A percentile compares a stretch with the other conserved stretches of the same genome.
phyloP scores from a whole-genome alignment of 1,140 invertebrate species.

The Bombyx mori region DNA sequence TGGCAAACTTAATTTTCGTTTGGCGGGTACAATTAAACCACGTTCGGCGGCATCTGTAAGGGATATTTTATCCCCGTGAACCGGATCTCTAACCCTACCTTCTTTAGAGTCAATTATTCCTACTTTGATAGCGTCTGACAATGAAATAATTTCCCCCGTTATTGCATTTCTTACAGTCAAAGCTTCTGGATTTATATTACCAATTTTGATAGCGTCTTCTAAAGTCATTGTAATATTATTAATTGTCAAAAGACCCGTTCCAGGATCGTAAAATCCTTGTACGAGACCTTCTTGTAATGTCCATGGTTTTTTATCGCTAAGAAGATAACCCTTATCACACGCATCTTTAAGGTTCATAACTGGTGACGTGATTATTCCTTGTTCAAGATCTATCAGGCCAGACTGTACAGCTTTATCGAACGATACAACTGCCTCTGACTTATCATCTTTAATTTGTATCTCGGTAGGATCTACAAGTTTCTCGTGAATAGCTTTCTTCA shows the following conservation, averaged over 20 bases:
- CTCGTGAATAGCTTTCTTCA: slow-evolving; percentile 80
- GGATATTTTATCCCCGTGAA: slow-evolving; percentile 80
- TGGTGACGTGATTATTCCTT: slow-evolving; percentile 79
- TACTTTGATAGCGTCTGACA: slow-evolving; percentile 85
- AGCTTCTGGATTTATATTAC: slow-evolving; percentile 82
- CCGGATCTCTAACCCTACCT: slow-evolving; percentile 84
- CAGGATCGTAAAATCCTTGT: slow-evolving; percentile 84
- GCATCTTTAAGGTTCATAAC: slow-evolving; percentile 82
- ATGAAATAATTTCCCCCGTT: slow-evolving; percentile 82
- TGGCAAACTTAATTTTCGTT: slow-evolving; percentile 85
- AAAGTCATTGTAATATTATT: slow-evolving; percentile 82
- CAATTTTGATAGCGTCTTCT: slow-evolving; percentile 83
- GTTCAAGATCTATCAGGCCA: slow-evolving; percentile 79
- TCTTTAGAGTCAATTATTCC: slow-evolving; percentile 86
- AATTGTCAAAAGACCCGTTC: slow-evolving; percentile 82
- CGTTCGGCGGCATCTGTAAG: slow-evolving; percentile 85
- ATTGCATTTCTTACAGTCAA: slow-evolving; percentile 86
- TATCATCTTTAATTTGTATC: slow-evolving; percentile 82
- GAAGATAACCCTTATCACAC: slow-evolving; percentile 82
- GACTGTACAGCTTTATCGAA: slow-evolving; percentile 79
- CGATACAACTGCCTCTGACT: slow-evolving; percentile 76
- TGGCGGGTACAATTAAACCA: slow-evolving; percentile 85
- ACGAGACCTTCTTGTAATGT: slow-evolving; percentile 89
- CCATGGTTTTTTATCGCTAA: slow-evolving; percentile 83
- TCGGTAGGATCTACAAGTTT: slow-evolving; percentile 81